A percentile compares a stretch with the other conserved stretches of the same genome.
These are phyloP conservation scores for Stegodyphus mimosarum DNA, from an alignment of 1,140 invertebrate genomes.

Conservation along the genomic window DNA sequence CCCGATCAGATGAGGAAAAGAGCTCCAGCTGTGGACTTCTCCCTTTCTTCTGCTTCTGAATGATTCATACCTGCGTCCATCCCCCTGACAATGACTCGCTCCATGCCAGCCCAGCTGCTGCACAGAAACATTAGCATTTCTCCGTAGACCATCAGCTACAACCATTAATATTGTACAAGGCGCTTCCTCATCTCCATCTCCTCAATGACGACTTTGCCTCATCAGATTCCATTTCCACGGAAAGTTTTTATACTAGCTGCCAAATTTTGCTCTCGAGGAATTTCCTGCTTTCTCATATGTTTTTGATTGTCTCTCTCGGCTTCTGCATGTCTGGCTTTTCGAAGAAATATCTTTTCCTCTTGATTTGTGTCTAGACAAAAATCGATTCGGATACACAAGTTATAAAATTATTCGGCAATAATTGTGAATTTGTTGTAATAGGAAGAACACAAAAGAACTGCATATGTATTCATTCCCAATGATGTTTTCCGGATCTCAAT, in stretches of 20 bases:
- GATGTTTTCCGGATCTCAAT: too few species aligned
- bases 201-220: slow-evolving; percentile 49
- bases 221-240: slow-evolving; percentile 35
- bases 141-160: slow-evolving; percentile 46
- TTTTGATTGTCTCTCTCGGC: not conserved
- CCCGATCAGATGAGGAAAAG: slow-evolving; percentile 1
- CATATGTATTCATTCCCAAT: too few species aligned
- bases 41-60: slow-evolving; percentile 42
- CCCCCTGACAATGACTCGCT: slow-evolving; percentile 42
- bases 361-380: too few species aligned
- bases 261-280: too few species aligned
- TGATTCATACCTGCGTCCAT: slow-evolving; percentile 53
- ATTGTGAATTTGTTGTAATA: too few species aligned
- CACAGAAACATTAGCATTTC: slow-evolving; percentile 51
- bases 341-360: too few species aligned
- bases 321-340: too few species aligned
- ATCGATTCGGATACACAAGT: too few species aligned
- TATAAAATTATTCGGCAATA: too few species aligned
- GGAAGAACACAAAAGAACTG: too few species aligned
- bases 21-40: slow-evolving; percentile 28
- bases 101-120: slow-evolving; percentile 15
- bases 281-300: not conserved
- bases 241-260: too few species aligned
- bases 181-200: slow-evolving; percentile 42
- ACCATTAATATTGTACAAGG: slow-evolving; percentile 54